Percentiles rank a stretch among this genome's conserved stretches.
phyloP scores from a whole-genome alignment of 2,113 vertebrate species.

The Psettodes erumei region DNA sequence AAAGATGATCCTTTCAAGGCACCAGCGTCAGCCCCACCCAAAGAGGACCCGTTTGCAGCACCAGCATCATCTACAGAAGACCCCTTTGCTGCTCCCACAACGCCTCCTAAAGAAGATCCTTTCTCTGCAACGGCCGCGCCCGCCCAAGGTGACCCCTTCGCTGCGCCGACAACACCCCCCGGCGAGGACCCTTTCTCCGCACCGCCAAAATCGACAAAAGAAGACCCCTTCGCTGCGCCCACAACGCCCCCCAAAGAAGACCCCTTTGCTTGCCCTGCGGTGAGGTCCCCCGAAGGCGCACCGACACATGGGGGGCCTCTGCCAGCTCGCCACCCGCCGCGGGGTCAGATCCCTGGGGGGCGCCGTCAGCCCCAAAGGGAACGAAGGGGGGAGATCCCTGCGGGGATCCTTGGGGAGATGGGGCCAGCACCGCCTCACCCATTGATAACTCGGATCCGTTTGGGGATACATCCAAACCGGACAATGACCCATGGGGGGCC shows the following conservation, averaged over 20 bases:
- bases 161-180: not conserved
- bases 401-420: constrained; percentile 78
- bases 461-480: constrained; percentile 68
- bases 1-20: constrained; percentile 34
- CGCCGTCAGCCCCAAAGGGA: constrained; percentile 57
- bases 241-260: constrained; percentile 16
- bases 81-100: constrained; percentile 30
- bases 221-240: constrained; percentile 36
- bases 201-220: constrained; percentile 17
- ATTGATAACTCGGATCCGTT: constrained; percentile 67
- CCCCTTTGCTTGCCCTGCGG: constrained; percentile 54
- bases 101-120: constrained; percentile 32
- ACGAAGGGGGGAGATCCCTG: constrained; percentile 71
- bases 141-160: constrained; percentile 20
- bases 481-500: constrained; percentile 79
- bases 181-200: constrained; percentile 33
- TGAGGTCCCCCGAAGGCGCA: constrained; percentile 27
- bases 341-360: constrained; percentile 82
- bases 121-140: constrained; percentile 29
- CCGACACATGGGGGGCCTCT: constrained; percentile 56
- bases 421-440: constrained; percentile 15
- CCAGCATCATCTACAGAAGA: constrained; percentile 37
- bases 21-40: not conserved
- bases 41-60: constrained; percentile 38
- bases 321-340: constrained; percentile 46